Percentiles rank a stretch among this genome's conserved stretches.
Evolutionary conservation across 2,888 invertebrate genomes (phyloP).

Genomic region (Pyrrhosoma nymphula): DNA sequence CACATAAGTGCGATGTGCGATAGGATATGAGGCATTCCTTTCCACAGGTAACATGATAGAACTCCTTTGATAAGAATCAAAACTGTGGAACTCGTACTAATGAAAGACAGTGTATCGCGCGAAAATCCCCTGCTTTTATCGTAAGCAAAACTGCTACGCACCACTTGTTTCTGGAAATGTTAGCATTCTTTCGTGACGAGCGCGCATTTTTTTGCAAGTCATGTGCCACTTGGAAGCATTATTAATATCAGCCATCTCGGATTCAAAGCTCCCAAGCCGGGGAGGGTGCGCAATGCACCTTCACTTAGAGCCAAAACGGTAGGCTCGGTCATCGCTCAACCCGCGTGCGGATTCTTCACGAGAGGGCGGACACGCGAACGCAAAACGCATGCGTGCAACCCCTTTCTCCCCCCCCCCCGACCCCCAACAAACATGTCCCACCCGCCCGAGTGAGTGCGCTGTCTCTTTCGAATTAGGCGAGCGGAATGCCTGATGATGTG

Average conservation of each 20-base stretch:
- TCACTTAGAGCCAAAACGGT: background rate
- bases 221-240: background rate
- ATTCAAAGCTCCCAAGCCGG: background rate
- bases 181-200: background rate
- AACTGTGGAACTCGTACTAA: too few relatives aligned
- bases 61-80: too few relatives aligned
- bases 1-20: too few relatives aligned
- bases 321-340: background rate
- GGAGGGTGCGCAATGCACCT: background rate
- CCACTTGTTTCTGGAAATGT: background rate
- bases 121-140: too few relatives aligned
- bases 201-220: background rate
- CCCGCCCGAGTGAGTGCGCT: background rate
- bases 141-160: too few relatives aligned
- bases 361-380: background rate
- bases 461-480: constrained; percentile 41
- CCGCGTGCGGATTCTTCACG: background rate
- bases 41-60: too few relatives aligned
- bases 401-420: too few relatives aligned
- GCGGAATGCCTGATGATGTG: constrained; percentile 51
- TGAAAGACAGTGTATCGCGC: too few relatives aligned
- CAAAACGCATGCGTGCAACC: background rate
- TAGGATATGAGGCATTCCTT: too few relatives aligned
- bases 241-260: background rate
- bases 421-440: background rate